phyloP scores from a whole-genome alignment of 2,113 vertebrate species.

The Barnardius zonarius region DNA sequence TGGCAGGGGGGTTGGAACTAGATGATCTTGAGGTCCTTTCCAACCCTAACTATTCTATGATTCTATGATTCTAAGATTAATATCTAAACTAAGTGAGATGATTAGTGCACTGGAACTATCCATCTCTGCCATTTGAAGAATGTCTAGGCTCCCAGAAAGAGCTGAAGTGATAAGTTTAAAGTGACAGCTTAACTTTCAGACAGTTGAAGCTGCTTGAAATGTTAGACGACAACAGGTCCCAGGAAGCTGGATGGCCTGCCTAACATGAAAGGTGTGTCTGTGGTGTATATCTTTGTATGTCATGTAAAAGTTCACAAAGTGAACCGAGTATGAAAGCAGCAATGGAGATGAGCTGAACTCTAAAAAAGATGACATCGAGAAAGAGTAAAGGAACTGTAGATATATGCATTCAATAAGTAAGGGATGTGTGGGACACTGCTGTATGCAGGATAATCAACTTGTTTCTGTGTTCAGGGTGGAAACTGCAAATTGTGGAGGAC shows the following conservation, averaged over 20 bases:
- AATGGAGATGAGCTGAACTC: neutral
- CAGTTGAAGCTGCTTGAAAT: neutral
- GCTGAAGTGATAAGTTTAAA: neutral
- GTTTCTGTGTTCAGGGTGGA: neutral
- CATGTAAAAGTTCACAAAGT: neutral
- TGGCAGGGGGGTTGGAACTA: too few relatives aligned
- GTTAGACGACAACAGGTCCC: neutral
- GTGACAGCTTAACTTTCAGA: neutral
- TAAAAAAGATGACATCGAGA: neutral
- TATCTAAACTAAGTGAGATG: neutral
- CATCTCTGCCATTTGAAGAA: neutral
- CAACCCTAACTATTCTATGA: too few relatives aligned
- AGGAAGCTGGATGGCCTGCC: neutral
- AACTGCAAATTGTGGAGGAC: neutral
- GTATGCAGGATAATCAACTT: neutral
- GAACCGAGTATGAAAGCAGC: neutral
- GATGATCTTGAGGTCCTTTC: too few relatives aligned
- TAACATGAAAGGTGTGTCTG: neutral
- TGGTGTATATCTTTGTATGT: neutral
- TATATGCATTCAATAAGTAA: neutral
- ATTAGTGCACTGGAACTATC: neutral
- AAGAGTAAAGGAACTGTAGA: neutral
- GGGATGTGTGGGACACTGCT: too few relatives aligned
- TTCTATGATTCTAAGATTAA: neutral
- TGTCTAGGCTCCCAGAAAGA: neutral